A percentile compares a stretch with the other conserved stretches of the same genome.
Conservation (phyloP, 1,140 invertebrate genomes). For the Panulirus ornatus region DNA sequence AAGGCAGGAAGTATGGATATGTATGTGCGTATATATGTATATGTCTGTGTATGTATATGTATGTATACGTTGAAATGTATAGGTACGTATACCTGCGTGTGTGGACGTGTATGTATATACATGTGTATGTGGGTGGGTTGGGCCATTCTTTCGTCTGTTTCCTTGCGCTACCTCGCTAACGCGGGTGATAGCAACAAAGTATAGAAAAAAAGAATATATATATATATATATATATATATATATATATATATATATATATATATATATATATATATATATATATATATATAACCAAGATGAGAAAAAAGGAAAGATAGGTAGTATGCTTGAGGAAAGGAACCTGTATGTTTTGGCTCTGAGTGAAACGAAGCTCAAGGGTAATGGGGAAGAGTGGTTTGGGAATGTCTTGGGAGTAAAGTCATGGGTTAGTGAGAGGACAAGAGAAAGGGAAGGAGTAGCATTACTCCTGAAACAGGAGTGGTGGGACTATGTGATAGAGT, state of each 20-base stretch:
- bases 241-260: conserved; percentile 24
- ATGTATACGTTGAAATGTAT: background rate
- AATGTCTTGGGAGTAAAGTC: background rate
- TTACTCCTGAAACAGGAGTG: too few species aligned
- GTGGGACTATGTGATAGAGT: too few species aligned
- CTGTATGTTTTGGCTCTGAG: background rate
- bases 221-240: conserved; percentile 42
- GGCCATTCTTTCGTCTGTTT: background rate
- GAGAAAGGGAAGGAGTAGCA: too few species aligned
- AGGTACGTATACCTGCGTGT: background rate
- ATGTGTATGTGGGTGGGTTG: background rate
- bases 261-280: conserved; percentile 18
- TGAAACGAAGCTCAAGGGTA: background rate
- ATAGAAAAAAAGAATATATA: background rate
- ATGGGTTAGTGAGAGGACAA: too few species aligned
- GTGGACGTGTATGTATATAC: background rate
- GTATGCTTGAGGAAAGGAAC: background rate
- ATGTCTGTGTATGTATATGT: background rate
- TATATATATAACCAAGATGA: background rate
- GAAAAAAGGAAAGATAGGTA: background rate
- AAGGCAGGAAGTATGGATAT: too few species aligned
- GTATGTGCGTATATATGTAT: conserved; percentile 15
- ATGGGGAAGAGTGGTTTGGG: background rate
- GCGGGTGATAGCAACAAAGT: too few species aligned
- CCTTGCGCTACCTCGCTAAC: too few species aligned